phyloP scores from a whole-genome alignment of 37 sponge, comb jelly and placozoan species.

The Crambe crambe region DNA sequence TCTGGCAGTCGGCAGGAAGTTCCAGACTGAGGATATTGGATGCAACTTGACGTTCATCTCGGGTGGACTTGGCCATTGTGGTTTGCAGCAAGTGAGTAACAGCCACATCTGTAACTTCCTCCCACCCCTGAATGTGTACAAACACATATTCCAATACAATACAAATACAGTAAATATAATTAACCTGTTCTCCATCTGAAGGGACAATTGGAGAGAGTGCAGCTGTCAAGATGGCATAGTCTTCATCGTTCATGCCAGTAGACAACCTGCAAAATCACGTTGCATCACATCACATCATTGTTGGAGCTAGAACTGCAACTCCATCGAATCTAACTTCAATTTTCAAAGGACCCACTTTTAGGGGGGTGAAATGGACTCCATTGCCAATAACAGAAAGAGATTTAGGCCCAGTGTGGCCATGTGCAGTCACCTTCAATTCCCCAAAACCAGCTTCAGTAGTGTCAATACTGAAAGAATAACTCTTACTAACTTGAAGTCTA shows the following conservation, averaged over 20 bases:
- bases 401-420: too few relatives aligned
- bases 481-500: too few relatives aligned
- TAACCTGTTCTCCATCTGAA: neutral
- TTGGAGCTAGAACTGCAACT: too few relatives aligned
- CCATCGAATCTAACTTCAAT: too few relatives aligned
- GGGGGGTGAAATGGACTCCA: too few relatives aligned
- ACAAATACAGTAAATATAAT: neutral
- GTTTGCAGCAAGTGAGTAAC: slow-evolving; percentile 80
- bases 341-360: too few relatives aligned
- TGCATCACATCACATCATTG: too few relatives aligned
- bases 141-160: neutral
- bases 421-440: too few relatives aligned
- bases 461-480: too few relatives aligned
- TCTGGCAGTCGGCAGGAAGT: slow-evolving; percentile 70
- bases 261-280: slow-evolving; percentile 6
- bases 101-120: slow-evolving; percentile 66
- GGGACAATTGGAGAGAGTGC: slow-evolving; percentile 11
- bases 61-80: slow-evolving; percentile 63
- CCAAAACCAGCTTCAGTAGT: too few relatives aligned
- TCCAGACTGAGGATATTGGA: slow-evolving; percentile 17
- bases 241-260: slow-evolving; percentile 23
- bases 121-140: slow-evolving; percentile 61
- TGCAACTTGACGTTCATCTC: slow-evolving; percentile 61
- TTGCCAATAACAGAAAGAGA: neutral
- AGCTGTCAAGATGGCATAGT: slow-evolving; percentile 14